These are phyloP conservation scores for Hydrochoerus hydrochaeris DNA, from an alignment of 2,113 vertebrate genomes.

Conservation along the genomic window DNA sequence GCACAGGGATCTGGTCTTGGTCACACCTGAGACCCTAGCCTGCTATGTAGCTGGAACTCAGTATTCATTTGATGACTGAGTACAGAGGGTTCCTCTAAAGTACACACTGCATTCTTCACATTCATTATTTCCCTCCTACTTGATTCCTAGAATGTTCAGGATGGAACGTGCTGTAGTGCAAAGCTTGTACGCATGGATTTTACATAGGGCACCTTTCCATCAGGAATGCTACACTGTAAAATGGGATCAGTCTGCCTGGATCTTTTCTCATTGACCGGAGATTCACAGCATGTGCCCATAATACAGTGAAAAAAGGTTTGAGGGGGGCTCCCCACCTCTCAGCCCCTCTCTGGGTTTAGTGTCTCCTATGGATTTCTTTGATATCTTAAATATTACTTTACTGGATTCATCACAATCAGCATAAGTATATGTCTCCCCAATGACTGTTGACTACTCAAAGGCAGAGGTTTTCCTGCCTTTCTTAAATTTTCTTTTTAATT, in stretches of 20 bases:
- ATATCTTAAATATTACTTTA: background rate
- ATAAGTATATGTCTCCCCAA: background rate
- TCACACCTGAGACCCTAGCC: background rate
- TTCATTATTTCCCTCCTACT: background rate
- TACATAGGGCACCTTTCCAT: background rate
- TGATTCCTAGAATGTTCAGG: background rate
- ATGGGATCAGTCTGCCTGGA: background rate
- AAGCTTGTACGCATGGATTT: background rate
- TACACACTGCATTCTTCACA: background rate
- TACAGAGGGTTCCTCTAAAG: background rate
- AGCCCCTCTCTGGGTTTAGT: background rate
- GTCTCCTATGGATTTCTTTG: background rate
- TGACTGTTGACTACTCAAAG: background rate
- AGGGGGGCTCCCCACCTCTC: background rate
- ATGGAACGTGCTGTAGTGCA: background rate
- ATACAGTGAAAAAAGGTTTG: background rate
- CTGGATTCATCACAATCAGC: background rate
- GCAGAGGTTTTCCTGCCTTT: background rate
- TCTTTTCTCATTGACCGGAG: background rate
- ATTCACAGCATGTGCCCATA: rapidly evolving
- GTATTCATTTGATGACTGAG: background rate
- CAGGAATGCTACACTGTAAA: background rate
- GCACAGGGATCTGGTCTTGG: background rate
- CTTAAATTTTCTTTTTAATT: background rate
- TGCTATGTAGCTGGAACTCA: background rate